Evolutionary conservation across 2,888 invertebrate genomes (phyloP).

Genomic region (Dryococelus australis): DNA sequence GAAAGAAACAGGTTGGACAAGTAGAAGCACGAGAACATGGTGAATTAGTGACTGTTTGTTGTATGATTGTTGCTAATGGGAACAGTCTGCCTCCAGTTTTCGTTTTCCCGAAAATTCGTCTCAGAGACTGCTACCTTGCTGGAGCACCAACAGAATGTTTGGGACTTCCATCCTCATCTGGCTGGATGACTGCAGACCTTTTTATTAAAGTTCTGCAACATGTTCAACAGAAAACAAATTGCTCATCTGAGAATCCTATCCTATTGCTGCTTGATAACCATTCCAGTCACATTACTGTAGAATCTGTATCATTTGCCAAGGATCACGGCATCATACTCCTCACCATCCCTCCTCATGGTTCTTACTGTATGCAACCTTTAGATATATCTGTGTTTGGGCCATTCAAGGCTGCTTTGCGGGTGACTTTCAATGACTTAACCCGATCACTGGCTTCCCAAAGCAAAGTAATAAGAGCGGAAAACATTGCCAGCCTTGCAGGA

Average conservation of each 20-base stretch:
- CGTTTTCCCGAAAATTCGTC: not conserved
- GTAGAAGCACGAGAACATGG: not conserved
- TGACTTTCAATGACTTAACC: too few relatives aligned
- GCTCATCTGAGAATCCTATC: not conserved
- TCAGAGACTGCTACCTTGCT: not conserved
- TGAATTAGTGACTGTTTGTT: not conserved
- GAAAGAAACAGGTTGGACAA: not conserved
- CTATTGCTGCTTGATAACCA: not conserved
- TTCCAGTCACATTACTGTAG: not conserved
- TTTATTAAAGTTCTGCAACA: not conserved
- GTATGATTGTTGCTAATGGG: not conserved
- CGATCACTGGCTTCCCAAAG: too few relatives aligned
- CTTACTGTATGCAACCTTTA: not conserved
- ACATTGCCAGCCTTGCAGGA: not conserved
- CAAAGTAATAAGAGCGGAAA: too few relatives aligned
- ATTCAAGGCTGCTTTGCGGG: too few relatives aligned
- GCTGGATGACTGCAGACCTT: not conserved
- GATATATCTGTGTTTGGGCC: not conserved
- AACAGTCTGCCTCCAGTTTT: not conserved
- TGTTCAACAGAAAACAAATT: not conserved
- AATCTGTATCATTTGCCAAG: not conserved
- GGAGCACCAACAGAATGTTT: not conserved
- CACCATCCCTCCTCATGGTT: not conserved
- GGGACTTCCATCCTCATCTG: not conserved
- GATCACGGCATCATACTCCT: too few relatives aligned